Evolutionary conservation across 2,888 invertebrate genomes (phyloP), one percentile per base, ranked within the genome.

Genomic region (Pachymerium ferrugineum): DNA sequence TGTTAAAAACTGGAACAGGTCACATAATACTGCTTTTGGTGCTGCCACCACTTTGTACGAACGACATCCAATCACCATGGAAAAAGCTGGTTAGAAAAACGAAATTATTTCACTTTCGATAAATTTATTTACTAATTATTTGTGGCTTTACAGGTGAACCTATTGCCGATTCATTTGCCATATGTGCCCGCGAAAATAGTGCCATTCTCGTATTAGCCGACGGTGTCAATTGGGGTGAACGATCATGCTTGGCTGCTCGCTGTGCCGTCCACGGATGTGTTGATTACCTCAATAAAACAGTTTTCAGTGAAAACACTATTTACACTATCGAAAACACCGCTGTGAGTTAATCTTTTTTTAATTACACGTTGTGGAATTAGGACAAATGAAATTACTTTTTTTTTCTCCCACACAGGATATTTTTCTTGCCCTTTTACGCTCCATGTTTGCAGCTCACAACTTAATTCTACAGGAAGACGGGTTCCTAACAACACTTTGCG

Each of bases 201-300:
- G 89, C 90, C 16, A 86, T 93, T 74, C 84, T 94, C 81, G 90
- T 90, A 14, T 86, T 94, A 74, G 94, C 93, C 2, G 94, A 94
- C 84, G 94, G 94, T 28, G 94, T 94, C 1, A 94, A 94, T 83
- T 94, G 94, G 94, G 94, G 94, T 82, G 90, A 92, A 80, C 92
- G 92, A 79, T 91, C 93, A 25, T 88, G 90, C 74, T 83, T 92
- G 77, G 93, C 93, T 16, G 92, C 92, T n/a, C 86, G 91, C 77
- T 91, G 92, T 74, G 94, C 93, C 0, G 87, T 94, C 16, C 91
- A 93, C 79, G 94, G 93, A 29, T 90, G 91, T 79, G 86, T 94
- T 78, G 90, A 92, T 79, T 92, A 92, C 81, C 85, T 94, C 78
- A 91, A 93, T 81, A 88, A 88, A 78, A 89, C 89, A 0, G 83